phyloP scores from a whole-genome alignment of 1,140 invertebrate genomes.

The Tetranychus urticae region DNA sequence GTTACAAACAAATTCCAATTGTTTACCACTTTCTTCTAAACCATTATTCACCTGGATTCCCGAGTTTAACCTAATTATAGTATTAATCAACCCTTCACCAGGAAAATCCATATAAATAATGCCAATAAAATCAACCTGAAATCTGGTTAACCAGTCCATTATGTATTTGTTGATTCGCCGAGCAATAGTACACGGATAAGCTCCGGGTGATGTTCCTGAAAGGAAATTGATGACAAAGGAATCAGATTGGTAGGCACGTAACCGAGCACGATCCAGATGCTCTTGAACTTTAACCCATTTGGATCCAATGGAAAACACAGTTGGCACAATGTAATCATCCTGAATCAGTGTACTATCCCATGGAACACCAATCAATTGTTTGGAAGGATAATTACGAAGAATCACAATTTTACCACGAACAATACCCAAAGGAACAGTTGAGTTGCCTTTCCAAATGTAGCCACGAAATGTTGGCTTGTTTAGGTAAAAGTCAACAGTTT shows the following conservation, averaged over 20 bases:
- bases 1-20: not conserved
- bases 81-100: not conserved
- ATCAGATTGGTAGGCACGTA: too few relatives aligned
- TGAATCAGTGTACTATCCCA: not conserved
- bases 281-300: not conserved
- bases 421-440: not conserved
- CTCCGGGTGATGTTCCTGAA: not conserved
- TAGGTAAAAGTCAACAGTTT: not conserved
- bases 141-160: not conserved
- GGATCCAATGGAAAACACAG: not conserved
- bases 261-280: not conserved
- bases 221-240: not conserved
- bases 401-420: not conserved
- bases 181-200: not conserved
- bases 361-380: not conserved
- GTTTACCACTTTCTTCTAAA: not conserved
- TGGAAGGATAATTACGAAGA: not conserved
- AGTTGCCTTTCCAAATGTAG: not conserved
- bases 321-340: not conserved
- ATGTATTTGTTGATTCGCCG: not conserved
- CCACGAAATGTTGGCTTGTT: not conserved
- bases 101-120: not conserved
- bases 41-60: not conserved
- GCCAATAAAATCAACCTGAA: not conserved
- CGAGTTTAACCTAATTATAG: not conserved